Evolutionary conservation across 2,113 vertebrate species (phyloP).

Genomic region (Anoura caudifer): DNA sequence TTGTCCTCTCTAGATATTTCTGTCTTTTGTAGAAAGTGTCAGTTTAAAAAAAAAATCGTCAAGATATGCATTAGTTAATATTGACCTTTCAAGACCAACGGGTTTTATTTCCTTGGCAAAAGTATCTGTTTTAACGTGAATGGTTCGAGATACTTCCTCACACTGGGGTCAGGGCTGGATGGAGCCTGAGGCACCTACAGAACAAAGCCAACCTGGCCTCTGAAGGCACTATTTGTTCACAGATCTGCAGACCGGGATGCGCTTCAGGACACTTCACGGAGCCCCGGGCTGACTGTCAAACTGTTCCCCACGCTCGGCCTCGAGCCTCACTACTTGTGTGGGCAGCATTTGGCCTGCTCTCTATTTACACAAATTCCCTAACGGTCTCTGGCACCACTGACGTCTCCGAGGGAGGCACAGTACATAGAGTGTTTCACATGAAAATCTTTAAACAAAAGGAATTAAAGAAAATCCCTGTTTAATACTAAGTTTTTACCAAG

Average conservation of each 20-base stretch:
- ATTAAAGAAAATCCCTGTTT: constrained; percentile 77
- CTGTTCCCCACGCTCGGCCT: constrained; percentile 31
- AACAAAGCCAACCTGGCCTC: not conserved
- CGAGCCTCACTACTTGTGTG: constrained; percentile 65
- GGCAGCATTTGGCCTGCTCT: constrained; percentile 66
- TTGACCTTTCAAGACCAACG: not conserved
- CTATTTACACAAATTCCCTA: constrained; percentile 76
- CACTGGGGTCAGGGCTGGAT: not conserved
- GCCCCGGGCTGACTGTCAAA: not conserved
- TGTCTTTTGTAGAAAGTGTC: constrained; percentile 31
- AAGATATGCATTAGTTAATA: not conserved
- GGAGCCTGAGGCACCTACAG: not conserved
- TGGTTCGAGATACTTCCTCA: not conserved
- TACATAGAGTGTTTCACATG: constrained; percentile 72
- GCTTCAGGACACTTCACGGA: not conserved
- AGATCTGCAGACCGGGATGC: not conserved
- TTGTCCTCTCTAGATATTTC: constrained; percentile 6
- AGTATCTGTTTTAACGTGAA: not conserved
- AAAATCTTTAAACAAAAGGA: constrained; percentile 79
- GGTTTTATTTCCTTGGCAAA: constrained; percentile 21
- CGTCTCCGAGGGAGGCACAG: constrained; percentile 70
- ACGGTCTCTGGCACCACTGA: constrained; percentile 71
- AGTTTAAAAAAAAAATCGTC: not conserved
- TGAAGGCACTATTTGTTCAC: not conserved
- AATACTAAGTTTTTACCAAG: constrained; percentile 74